These are phyloP conservation scores for Alectura lathami DNA, from an alignment of 2,113 vertebrate genomes.

Conservation along the genomic window DNA sequence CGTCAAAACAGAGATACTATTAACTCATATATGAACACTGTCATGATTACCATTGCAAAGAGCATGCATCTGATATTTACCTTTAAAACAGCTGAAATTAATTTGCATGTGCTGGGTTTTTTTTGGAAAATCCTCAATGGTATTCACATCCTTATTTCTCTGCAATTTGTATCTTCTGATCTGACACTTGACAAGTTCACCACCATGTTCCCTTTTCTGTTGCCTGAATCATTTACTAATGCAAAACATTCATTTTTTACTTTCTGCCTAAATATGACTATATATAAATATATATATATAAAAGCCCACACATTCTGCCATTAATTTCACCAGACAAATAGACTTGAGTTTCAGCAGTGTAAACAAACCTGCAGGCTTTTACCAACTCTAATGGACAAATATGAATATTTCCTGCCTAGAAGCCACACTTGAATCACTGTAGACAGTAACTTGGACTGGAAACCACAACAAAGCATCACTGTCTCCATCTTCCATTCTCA, in stretches of 20 bases:
- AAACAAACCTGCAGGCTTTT: conserved; percentile 8
- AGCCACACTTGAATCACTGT: neutral
- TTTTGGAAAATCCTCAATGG: neutral
- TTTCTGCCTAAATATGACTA: neutral
- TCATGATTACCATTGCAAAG: neutral
- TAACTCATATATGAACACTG: neutral
- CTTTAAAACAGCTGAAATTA: neutral
- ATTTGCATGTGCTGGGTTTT: neutral
- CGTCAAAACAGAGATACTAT: neutral
- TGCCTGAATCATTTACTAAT: neutral
- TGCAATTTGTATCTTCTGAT: neutral
- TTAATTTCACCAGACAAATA: conserved; percentile 8
- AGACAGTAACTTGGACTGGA: neutral
- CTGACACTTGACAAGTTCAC: neutral
- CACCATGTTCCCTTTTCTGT: neutral
- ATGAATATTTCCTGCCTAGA: neutral
- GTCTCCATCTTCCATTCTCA: neutral
- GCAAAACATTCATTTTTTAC: neutral
- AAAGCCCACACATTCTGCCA: neutral
- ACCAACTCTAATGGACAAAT: conserved; percentile 9
- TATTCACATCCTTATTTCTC: neutral
- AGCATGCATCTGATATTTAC: neutral
- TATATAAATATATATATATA: neutral
- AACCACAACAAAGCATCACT: neutral
- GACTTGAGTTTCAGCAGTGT: neutral